Evolutionary conservation across 1,140 invertebrate genomes (phyloP).

Genomic region (Luehdorfia chinensis): DNA sequence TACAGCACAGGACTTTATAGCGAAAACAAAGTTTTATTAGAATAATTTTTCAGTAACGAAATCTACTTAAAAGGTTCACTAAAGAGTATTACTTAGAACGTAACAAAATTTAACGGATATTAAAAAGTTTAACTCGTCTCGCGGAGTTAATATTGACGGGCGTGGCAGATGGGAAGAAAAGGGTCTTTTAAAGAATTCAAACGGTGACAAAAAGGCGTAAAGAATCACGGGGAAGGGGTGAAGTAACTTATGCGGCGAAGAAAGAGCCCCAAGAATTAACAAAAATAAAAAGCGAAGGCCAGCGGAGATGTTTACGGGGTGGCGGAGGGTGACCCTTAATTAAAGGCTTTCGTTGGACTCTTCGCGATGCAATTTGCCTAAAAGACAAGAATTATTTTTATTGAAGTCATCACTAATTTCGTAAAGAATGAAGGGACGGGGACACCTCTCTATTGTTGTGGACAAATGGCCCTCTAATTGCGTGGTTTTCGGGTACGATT

Average conservation of each 20-base stretch:
- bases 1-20: too few species aligned
- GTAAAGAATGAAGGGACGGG: constrained; percentile 45
- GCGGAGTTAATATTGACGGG: constrained; percentile 78
- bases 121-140: constrained; percentile 73
- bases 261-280: constrained; percentile 71
- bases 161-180: constrained; percentile 73
- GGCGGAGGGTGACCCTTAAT: constrained; percentile 63
- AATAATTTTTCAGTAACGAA: constrained; percentile 24
- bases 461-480: constrained; percentile 70
- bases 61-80: constrained; percentile 45
- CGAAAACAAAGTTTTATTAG: too few species aligned
- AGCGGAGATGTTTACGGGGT: constrained; percentile 67
- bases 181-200: constrained; percentile 73
- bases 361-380: constrained; percentile 75
- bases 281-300: constrained; percentile 78
- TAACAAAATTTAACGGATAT: constrained; percentile 77
- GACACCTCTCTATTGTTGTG: constrained; percentile 58
- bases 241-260: constrained; percentile 76
- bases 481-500: constrained; percentile 58
- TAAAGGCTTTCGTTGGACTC: constrained; percentile 74
- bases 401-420: constrained; percentile 77
- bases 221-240: constrained; percentile 69
- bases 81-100: constrained; percentile 46
- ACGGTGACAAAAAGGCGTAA: constrained; percentile 76
- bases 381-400: constrained; percentile 78